Conservation (phyloP, 2,113 vertebrate genomes). For the Struthidea cinerea region DNA sequence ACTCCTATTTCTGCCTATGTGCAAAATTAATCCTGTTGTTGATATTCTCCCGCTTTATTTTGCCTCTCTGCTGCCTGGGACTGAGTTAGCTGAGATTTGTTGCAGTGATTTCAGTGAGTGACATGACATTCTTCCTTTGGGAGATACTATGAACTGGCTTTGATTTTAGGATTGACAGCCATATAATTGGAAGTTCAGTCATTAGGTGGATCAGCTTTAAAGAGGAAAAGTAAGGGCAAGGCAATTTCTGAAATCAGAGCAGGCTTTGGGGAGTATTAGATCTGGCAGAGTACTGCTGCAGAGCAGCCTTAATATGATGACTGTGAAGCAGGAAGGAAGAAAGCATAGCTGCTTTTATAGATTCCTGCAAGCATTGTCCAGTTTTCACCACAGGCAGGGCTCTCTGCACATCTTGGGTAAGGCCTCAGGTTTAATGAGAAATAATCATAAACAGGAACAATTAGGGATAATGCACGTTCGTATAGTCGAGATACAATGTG, state of each 20-base stretch:
- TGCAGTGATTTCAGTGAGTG: conserved; percentile 49
- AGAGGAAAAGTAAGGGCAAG: conserved; percentile 38
- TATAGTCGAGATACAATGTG: neutral
- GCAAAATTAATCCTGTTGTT: conserved; percentile 4
- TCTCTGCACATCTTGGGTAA: neutral
- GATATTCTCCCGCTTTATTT: conserved; percentile 24
- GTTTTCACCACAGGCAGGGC: neutral
- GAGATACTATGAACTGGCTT: conserved; percentile 46
- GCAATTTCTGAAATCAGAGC: conserved; percentile 57
- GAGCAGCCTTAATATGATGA: neutral
- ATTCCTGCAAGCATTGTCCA: neutral
- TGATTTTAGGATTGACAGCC: conserved; percentile 65
- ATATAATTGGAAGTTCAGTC: conserved; percentile 63
- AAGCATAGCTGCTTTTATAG: neutral
- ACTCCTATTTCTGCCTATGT: neutral
- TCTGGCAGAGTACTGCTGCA: neutral
- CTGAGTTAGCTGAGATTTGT: conserved; percentile 50
- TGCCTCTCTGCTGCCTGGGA: conserved; percentile 6
- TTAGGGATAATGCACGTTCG: neutral
- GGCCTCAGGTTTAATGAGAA: neutral
- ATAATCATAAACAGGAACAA: neutral
- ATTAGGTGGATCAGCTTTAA: conserved; percentile 63
- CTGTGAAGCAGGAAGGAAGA: neutral
- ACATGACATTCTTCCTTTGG: conserved; percentile 44
- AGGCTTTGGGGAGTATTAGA: conserved; percentile 49